phyloP scores from a whole-genome alignment of 2,797 vertebrate genomes.

The Periophthalmus magnuspinnatus region DNA sequence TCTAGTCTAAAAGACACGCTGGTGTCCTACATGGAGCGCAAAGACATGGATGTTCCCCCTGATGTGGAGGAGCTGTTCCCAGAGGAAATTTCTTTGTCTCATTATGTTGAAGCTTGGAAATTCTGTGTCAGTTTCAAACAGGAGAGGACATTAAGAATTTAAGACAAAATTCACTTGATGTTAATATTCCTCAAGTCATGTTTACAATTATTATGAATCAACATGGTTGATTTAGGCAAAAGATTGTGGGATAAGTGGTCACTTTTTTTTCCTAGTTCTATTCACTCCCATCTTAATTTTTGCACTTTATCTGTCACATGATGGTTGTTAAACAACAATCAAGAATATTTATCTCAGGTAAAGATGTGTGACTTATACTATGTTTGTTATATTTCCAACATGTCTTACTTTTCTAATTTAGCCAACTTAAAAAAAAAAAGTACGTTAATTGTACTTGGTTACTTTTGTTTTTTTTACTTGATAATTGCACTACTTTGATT shows the following conservation, averaged over 20 bases:
- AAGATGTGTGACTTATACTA: conserved; percentile 15
- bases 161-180: conserved; percentile 14
- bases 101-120: conserved; percentile 83
- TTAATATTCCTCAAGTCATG: conserved; percentile 15
- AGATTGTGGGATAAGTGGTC: no score
- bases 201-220: conserved; percentile 43
- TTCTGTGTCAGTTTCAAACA: conserved; percentile 76
- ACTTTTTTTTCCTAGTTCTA: conserved; percentile 10
- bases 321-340: conserved; percentile 24
- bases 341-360: conserved; percentile 33
- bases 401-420: not conserved
- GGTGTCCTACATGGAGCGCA: conserved; percentile 78
- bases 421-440: not conserved
- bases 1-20: conserved; percentile 83
- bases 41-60: conserved; percentile 66
- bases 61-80: conserved; percentile 84
- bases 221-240: not conserved
- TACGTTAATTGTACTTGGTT: not conserved
- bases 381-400: not conserved
- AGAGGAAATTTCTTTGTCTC: conserved; percentile 76
- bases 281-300: conserved; percentile 16
- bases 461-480: not conserved
- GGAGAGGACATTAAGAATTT: conserved; percentile 64
- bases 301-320: conserved; percentile 46
- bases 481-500: not conserved